phyloP scores from a whole-genome alignment of 2,888 invertebrate species.

The Blastobasis adustella region DNA sequence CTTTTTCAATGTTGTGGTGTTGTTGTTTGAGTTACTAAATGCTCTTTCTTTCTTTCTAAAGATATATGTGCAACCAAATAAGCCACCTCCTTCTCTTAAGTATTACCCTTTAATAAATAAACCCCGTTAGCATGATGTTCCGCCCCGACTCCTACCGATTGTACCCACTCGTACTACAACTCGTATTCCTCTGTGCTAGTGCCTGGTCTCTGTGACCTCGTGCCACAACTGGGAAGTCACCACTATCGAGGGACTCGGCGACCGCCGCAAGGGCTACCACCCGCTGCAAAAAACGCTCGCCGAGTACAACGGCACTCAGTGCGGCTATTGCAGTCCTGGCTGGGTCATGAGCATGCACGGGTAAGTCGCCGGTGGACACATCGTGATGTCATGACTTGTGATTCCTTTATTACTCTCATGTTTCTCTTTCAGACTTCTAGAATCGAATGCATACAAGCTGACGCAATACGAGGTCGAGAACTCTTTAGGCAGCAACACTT shows the following conservation, averaged over 20 bases:
- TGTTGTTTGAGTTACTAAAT: not conserved
- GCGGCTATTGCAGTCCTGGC: conserved; percentile 84
- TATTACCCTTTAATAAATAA: not conserved
- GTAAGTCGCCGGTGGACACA: conserved; percentile 32
- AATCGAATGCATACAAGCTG: conserved; percentile 31
- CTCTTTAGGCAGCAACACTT: conserved; percentile 84
- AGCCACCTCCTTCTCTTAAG: not conserved
- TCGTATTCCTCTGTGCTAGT: conserved; percentile 46
- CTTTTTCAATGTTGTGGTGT: no score
- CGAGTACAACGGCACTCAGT: conserved; percentile 79
- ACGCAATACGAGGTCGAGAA: conserved; percentile 81
- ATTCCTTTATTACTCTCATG: not conserved
- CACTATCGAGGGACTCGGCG: conserved; percentile 83
- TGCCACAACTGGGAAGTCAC: conserved; percentile 79
- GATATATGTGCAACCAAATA: not conserved
- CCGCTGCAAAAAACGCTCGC: conserved; percentile 77
- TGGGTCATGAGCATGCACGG: conserved; percentile 85
- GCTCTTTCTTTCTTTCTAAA: not conserved
- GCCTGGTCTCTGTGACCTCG: conserved; percentile 74
- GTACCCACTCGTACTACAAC: not conserved
- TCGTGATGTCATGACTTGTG: not conserved
- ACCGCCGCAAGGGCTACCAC: conserved; percentile 77
- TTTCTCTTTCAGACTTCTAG: conserved; percentile 23
- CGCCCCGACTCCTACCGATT: not conserved
- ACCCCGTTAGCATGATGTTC: not conserved